These are phyloP conservation scores for Enchytraeus crypticus DNA, from an alignment of 2,888 invertebrate species.

Conservation along the genomic window DNA sequence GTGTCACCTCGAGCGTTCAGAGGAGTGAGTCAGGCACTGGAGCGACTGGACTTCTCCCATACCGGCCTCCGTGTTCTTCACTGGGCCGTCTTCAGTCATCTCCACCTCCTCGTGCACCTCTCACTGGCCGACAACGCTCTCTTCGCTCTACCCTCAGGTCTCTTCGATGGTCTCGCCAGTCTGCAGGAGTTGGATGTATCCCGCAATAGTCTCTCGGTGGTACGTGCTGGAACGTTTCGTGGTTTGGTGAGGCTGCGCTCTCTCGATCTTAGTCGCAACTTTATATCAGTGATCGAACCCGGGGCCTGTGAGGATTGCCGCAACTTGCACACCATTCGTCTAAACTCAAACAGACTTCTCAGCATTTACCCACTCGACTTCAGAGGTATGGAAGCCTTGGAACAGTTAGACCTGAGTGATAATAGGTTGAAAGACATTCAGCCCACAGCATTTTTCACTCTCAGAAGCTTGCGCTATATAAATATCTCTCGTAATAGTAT, in stretches of 20 bases:
- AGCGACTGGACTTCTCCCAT: constrained; percentile 14
- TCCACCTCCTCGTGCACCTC: constrained; percentile 14
- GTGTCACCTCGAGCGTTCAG: constrained; percentile 25
- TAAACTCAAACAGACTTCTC: constrained; percentile 18
- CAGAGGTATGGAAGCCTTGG: constrained; percentile 22
- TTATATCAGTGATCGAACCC: constrained; percentile 15
- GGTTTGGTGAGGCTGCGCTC: constrained; percentile 6
- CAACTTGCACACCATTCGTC: constrained; percentile 7
- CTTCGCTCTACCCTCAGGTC: constrained; percentile 22
- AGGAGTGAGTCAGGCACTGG: constrained; percentile 19
- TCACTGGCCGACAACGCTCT: constrained; percentile 19
- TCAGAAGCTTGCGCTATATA: constrained; percentile 13
- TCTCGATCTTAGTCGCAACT: constrained; percentile 18
- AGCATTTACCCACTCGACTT: constrained; percentile 9
- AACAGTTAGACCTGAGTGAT: constrained; percentile 15
- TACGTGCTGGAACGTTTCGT: constrained; percentile 14
- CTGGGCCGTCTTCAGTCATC: constrained; percentile 24
- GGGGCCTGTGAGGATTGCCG: constrained; percentile 21
- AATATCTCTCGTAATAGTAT: constrained; percentile 19
- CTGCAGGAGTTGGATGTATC: constrained; percentile 17
- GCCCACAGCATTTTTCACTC: constrained; percentile 12
- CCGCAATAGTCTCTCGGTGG: constrained; percentile 16
- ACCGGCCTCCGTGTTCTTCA: constrained; percentile 21
- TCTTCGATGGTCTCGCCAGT: constrained; percentile 19
- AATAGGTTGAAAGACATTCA: constrained; percentile 16